Conservation (phyloP, 2,888 invertebrate genomes). For the Mythimna pallens region DNA sequence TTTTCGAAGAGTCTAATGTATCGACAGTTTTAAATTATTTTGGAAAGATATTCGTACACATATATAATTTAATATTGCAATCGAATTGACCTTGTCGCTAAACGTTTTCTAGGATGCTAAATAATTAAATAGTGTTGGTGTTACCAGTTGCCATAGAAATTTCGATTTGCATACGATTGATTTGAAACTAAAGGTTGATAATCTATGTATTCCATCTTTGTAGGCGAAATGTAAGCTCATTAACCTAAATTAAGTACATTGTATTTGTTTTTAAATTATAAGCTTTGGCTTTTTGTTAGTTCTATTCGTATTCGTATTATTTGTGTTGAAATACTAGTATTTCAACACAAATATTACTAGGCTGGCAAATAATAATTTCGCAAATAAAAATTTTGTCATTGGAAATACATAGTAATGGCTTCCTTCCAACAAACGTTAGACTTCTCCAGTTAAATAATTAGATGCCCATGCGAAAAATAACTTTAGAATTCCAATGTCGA, state of each 20-base stretch:
- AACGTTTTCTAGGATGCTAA: slow-evolving; percentile 16
- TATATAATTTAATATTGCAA: neutral
- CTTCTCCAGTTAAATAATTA: slow-evolving; percentile 42
- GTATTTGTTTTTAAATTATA: neutral
- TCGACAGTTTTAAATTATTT: neutral
- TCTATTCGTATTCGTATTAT: neutral
- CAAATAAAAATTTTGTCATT: no score
- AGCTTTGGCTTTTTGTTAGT: neutral
- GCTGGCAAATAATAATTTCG: slow-evolving; percentile 12
- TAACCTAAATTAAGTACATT: neutral
- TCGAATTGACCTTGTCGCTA: neutral
- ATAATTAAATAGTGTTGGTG: slow-evolving; percentile 28
- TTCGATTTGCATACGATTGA: slow-evolving; percentile 16
- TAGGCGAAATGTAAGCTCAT: neutral
- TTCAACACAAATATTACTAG: slow-evolving; percentile 11
- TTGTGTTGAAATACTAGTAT: neutral
- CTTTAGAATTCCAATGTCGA: slow-evolving; percentile 19
- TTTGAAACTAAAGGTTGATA: neutral
- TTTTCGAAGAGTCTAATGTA: neutral
- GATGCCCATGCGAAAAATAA: slow-evolving; percentile 46
- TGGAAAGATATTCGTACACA: neutral
- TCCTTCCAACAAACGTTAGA: slow-evolving; percentile 42
- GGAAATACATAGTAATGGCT: slow-evolving; percentile 42
- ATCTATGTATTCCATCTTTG: slow-evolving; percentile 27
- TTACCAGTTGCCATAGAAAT: slow-evolving; percentile 33